These are phyloP conservation scores for Atractosteus spatula DNA, from an alignment of 2,113 vertebrate species.

Conservation along the genomic window DNA sequence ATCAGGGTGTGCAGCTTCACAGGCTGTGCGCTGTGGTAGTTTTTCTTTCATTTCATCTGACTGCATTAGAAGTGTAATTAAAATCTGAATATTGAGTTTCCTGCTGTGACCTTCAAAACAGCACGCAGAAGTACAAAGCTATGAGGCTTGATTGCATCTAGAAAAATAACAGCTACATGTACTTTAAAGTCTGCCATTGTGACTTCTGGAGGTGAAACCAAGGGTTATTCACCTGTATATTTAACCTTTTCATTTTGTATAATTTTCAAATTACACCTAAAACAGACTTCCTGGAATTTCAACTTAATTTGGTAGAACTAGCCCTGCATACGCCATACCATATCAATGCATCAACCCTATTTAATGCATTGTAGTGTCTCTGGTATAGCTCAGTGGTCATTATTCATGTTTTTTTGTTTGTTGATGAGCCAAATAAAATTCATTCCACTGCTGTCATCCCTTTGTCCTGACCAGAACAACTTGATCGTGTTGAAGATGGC, in stretches of 20 bases:
- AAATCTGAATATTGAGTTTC: background rate
- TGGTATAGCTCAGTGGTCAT: conserved; percentile 70
- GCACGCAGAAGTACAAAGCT: background rate
- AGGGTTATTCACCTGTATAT: conserved; percentile 16
- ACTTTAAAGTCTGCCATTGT: background rate
- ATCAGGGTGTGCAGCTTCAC: background rate
- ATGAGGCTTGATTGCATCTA: background rate
- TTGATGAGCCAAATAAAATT: conserved; percentile 86
- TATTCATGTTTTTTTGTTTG: conserved; percentile 69
- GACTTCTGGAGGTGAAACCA: background rate
- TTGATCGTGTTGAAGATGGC: conserved; percentile 97
- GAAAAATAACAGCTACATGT: background rate
- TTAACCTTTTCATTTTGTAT: conserved; percentile 28
- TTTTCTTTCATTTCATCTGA: conserved; percentile 1
- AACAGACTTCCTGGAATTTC: background rate
- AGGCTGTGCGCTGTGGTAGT: background rate
- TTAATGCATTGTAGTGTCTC: conserved; percentile 66
- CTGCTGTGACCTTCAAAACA: background rate
- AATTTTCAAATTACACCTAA: no score
- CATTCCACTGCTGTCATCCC: conserved; percentile 97
- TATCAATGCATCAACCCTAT: conserved; percentile 62
- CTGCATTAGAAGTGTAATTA: background rate
- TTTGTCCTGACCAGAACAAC: conserved; percentile 99
- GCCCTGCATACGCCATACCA: conserved; percentile 29
- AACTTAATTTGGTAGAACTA: conserved; percentile 19